These are phyloP conservation scores for Schizopygopsis malacanthus DNA, from an alignment of 2,797 vertebrate genomes.

Conservation along the genomic window DNA sequence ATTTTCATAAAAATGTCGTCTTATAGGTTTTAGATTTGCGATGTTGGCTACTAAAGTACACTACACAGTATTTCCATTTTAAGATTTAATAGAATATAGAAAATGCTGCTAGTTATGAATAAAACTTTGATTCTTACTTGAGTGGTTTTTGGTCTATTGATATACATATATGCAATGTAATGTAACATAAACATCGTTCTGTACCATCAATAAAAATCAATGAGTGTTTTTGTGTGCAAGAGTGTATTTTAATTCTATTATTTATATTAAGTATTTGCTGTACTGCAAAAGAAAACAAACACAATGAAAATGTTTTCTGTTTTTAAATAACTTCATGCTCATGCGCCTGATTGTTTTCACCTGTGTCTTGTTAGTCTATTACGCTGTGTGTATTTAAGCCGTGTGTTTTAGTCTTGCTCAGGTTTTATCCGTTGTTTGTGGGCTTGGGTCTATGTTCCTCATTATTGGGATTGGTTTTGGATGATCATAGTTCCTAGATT, in stretches of 20 bases:
- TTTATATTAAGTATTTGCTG: background rate
- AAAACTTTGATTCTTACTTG: slow-evolving; percentile 75
- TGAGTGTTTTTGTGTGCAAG: slow-evolving; percentile 19
- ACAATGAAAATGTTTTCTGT: background rate
- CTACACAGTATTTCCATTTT: slow-evolving; percentile 23
- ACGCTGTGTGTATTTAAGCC: background rate
- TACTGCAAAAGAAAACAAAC: background rate
- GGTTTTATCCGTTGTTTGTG: background rate
- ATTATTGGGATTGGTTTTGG: background rate
- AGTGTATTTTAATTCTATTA: background rate
- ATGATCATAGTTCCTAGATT: background rate
- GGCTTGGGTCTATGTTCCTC: background rate
- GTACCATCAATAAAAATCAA: slow-evolving; percentile 24
- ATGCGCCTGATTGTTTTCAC: background rate
- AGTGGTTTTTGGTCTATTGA: slow-evolving; percentile 22
- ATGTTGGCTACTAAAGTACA: slow-evolving; percentile 49
- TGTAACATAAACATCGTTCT: background rate
- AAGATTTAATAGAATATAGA: slow-evolving; percentile 60
- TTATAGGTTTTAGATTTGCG: slow-evolving; percentile 63
- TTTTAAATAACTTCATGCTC: background rate
- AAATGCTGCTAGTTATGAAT: slow-evolving; percentile 88
- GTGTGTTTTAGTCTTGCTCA: background rate
- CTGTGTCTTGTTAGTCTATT: background rate
- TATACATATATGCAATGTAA: slow-evolving; percentile 1
- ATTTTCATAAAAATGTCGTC: slow-evolving; percentile 19